Conservation (phyloP, 2,797 vertebrate genomes). For the Oceanodroma leucorhoa region DNA sequence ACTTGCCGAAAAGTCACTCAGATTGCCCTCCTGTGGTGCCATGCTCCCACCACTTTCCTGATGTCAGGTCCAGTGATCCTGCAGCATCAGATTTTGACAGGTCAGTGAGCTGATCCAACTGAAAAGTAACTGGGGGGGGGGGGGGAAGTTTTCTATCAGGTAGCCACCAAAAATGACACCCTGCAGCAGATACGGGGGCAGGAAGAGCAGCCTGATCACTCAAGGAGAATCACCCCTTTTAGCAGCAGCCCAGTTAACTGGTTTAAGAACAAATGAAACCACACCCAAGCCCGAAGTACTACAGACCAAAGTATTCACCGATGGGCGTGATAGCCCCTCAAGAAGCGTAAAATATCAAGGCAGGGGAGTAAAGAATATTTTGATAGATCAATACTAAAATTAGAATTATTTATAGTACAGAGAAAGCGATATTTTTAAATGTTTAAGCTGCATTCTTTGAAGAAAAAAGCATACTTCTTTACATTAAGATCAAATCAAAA, state of each 20-base stretch:
- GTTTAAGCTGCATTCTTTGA: neutral
- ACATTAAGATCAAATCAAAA: neutral
- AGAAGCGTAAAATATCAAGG: neutral
- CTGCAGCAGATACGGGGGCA: neutral
- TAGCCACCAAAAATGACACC: neutral
- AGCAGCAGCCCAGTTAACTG: neutral
- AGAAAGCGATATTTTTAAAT: neutral
- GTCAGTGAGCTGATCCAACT: neutral
- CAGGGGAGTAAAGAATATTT: neutral
- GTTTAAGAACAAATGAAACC: neutral
- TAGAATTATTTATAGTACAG: neutral
- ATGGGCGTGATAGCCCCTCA: neutral
- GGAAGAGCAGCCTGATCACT: neutral
- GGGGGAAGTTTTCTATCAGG: neutral
- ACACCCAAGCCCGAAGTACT: neutral
- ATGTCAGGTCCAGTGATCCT: neutral
- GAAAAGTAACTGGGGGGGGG: neutral
- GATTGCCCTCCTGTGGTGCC: neutral
- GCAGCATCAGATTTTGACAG: neutral
- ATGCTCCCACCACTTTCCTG: neutral
- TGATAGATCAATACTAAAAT: neutral
- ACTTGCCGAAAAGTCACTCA: neutral
- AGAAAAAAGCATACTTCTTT: neutral
- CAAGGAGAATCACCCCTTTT: neutral
- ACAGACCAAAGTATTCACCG: neutral